Conservation (phyloP, 2,113 vertebrate genomes). For the Sclerurus mexicanus region DNA sequence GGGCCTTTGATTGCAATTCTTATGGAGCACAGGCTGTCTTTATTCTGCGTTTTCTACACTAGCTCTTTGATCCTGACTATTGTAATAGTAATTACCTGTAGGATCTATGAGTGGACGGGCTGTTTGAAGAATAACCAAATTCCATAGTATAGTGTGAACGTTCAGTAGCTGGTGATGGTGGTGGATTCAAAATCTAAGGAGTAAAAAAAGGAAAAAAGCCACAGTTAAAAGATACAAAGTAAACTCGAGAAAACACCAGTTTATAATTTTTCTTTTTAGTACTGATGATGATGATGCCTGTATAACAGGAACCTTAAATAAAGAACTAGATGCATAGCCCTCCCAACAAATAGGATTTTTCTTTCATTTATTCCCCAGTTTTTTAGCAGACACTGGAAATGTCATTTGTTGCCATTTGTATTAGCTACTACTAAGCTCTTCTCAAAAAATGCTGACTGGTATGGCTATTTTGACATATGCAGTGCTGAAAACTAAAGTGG, state of each 20-base stretch:
- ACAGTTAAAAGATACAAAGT: background rate
- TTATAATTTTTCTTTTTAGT: background rate
- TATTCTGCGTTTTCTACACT: background rate
- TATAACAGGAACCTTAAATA: background rate
- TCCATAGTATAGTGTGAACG: constrained; percentile 97
- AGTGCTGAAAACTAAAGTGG: background rate
- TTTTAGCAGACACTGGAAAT: background rate
- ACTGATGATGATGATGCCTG: background rate
- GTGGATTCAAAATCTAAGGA: constrained; percentile 92
- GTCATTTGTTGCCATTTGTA: background rate
- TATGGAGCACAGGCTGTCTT: background rate
- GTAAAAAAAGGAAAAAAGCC: background rate
- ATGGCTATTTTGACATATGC: background rate
- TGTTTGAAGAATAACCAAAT: constrained; percentile 96
- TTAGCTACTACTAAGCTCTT: background rate
- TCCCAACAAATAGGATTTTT: background rate
- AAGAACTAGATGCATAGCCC: background rate
- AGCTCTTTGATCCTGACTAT: background rate
- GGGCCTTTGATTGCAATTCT: constrained; percentile 14
- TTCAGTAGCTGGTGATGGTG: constrained; percentile 94
- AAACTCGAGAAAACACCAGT: background rate
- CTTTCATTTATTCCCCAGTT: background rate
- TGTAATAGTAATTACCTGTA: constrained; percentile 84
- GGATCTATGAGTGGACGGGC: constrained; percentile 95
- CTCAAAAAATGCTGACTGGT: background rate